Percentiles rank a stretch among this genome's conserved stretches.
Evolutionary conservation across 1,140 invertebrate species (phyloP).

Genomic region (Drosophila ambigua): DNA sequence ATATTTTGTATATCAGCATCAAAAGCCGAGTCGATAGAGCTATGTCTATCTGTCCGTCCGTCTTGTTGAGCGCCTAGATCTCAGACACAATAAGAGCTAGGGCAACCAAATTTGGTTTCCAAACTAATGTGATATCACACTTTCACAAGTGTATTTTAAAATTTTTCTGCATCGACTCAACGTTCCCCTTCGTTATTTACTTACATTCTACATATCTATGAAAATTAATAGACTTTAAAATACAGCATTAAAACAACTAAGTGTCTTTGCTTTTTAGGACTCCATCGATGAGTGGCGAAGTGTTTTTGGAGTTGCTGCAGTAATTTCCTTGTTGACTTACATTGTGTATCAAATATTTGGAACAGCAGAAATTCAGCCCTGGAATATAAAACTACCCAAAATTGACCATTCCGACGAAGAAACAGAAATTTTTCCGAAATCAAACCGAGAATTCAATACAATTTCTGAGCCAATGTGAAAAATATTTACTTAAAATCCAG

Average conservation of each 20-base stretch:
- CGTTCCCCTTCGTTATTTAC: no score
- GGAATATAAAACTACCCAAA: conserved; percentile 85
- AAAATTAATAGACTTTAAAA: no score
- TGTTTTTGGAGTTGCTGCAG: conserved; percentile 88
- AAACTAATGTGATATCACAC: no score
- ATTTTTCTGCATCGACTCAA: no score
- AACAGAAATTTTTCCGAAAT: conserved; percentile 40
- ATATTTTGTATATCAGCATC: accelerated
- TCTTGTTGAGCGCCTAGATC: no score
- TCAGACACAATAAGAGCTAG: no score
- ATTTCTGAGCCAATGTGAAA: neutral
- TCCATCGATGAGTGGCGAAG: conserved; percentile 88
- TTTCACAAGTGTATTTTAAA: no score
- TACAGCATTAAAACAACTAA: no score
- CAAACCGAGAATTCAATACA: conserved; percentile 1
- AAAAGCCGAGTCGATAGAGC: no score
- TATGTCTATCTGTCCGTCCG: no score
- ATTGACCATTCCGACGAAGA: conserved; percentile 30
- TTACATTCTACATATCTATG: no score
- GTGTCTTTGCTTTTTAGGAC: conserved; percentile 46
- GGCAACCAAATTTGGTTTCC: no score
- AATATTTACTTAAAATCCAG: neutral
- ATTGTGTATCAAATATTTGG: conserved; percentile 89
- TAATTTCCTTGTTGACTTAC: conserved; percentile 88
- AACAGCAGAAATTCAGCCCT: conserved; percentile 87